Conservation (phyloP, 2,888 invertebrate genomes). For the Andrena fulva region DNA sequence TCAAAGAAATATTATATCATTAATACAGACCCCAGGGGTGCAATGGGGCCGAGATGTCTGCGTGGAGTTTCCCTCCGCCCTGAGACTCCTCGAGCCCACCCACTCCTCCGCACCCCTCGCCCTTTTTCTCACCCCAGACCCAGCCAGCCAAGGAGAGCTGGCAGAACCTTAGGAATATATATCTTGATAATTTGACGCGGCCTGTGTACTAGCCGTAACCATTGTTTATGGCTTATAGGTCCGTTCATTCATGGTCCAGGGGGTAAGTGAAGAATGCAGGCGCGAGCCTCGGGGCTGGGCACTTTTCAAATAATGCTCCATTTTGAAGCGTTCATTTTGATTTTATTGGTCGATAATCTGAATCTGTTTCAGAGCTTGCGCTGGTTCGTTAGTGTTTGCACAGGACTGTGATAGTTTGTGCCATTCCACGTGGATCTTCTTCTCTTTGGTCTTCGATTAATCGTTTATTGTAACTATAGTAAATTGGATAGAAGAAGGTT, state of each 20-base stretch:
- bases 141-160: constrained; percentile 38
- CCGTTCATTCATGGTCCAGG: constrained; percentile 59
- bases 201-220: constrained; percentile 77
- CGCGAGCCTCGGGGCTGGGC: not conserved
- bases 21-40: constrained; percentile 79
- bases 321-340: no score
- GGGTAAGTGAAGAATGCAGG: constrained; percentile 73
- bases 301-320: no score
- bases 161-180: constrained; percentile 69
- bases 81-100: not conserved
- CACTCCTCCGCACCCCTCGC: not conserved
- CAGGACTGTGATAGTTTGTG: no score
- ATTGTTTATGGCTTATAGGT: constrained; percentile 80
- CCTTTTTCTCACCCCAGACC: not conserved
- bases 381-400: no score
- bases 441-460: no score
- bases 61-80: constrained; percentile 41
- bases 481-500: no score
- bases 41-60: constrained; percentile 72
- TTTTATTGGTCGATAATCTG: no score
- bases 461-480: no score
- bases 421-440: no score
- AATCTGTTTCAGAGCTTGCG: no score
- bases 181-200: constrained; percentile 81
- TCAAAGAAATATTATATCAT: constrained; percentile 83